Conservation (phyloP, 2,797 vertebrate species). For the Cirrhinus molitorella region DNA sequence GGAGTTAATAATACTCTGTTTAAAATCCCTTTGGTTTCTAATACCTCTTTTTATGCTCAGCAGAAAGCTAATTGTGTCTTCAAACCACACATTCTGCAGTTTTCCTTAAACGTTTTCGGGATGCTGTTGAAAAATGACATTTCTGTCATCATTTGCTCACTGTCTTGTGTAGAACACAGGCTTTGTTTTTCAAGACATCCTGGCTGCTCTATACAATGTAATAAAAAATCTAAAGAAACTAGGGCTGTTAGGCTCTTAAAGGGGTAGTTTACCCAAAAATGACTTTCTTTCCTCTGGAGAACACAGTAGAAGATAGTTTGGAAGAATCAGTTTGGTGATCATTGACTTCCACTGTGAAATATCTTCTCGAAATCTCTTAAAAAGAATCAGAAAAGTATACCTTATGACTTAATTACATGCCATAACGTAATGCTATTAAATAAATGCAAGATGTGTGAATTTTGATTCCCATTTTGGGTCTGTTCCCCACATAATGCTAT, state of each 20-base stretch:
- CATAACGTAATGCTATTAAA: too few species aligned
- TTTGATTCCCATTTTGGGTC: too few species aligned
- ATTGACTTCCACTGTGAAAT: neutral
- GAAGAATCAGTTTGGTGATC: neutral
- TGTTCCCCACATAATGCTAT: too few species aligned
- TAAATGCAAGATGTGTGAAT: too few species aligned
- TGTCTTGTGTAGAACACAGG: neutral
- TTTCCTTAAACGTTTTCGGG: neutral
- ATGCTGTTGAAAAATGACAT: neutral
- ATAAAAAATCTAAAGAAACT: neutral
- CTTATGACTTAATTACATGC: too few species aligned
- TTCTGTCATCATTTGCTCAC: neutral
- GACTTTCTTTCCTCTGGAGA: neutral
- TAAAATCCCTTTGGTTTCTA: slow-evolving; percentile 1
- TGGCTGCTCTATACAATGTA: neutral
- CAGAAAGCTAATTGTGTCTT: neutral
- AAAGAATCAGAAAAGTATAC: too few species aligned
- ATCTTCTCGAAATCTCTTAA: too few species aligned
- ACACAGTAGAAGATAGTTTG: neutral
- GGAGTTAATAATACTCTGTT: neutral
- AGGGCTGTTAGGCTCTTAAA: neutral
- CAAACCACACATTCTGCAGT: neutral
- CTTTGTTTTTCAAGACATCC: too few species aligned
- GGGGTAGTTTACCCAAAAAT: neutral
- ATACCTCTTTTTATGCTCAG: neutral